Evolutionary conservation across 37 sponge, comb jelly and placozoan species (phyloP).

Genomic region (Sycon ciliatum): DNA sequence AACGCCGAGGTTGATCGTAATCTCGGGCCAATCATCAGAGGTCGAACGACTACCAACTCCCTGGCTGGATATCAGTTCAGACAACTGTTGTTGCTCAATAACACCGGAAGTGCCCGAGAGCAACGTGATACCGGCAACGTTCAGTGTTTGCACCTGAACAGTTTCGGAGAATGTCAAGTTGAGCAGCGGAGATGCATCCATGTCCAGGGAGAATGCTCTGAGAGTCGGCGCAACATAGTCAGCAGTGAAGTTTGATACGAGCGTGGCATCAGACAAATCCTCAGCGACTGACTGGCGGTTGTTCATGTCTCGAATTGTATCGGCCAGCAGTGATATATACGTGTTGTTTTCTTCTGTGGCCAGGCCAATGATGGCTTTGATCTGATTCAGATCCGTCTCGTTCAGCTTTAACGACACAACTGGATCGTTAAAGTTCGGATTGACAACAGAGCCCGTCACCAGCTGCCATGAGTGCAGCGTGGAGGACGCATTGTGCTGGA

Average conservation of each 20-base stretch:
- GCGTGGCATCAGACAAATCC: conserved; percentile 25
- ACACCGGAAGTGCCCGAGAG: too few species aligned
- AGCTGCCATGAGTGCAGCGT: conserved; percentile 43
- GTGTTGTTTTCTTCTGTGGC: conserved; percentile 51
- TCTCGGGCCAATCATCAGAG: conserved; percentile 53
- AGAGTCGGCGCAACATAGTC: conserved; percentile 49
- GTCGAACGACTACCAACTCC: too few species aligned
- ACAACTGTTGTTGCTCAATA: too few species aligned
- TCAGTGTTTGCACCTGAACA: conserved; percentile 44
- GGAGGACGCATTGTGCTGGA: too few species aligned
- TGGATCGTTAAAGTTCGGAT: conserved; percentile 55
- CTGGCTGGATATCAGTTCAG: too few species aligned
- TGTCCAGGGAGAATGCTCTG: conserved; percentile 47
- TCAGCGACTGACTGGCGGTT: conserved; percentile 22
- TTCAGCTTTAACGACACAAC: conserved; percentile 38
- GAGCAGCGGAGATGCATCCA: conserved; percentile 58
- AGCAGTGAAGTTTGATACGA: conserved; percentile 29
- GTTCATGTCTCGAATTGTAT: too few species aligned
- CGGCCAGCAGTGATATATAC: too few species aligned
- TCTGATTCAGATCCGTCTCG: conserved; percentile 55
- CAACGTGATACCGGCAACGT: conserved; percentile 47
- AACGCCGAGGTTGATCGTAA: conserved; percentile 45
- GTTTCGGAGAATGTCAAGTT: conserved; percentile 78
- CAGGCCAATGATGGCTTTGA: conserved; percentile 45
- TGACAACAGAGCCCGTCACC: conserved; percentile 25